Evolutionary conservation across 2,888 invertebrate species (phyloP).

Genomic region (Acanthosoma haemorrhoidale): DNA sequence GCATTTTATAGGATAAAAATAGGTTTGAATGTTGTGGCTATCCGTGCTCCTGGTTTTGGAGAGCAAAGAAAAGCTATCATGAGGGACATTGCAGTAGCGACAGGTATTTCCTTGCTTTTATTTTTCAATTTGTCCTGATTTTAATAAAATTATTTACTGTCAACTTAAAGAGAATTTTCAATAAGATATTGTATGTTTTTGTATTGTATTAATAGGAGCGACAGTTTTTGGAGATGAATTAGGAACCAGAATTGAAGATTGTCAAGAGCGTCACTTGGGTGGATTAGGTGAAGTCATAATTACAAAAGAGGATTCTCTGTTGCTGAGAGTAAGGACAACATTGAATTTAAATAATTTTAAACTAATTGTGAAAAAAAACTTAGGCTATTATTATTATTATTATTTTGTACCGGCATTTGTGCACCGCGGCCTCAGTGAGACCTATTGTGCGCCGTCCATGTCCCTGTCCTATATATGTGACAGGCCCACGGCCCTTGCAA

Average conservation of each 20-base stretch:
- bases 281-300: slow-evolving; percentile 84
- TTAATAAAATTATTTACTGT: too few species aligned
- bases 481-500: too few species aligned
- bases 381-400: background rate
- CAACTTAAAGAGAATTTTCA: too few species aligned
- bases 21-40: slow-evolving; percentile 89
- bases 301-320: slow-evolving; percentile 88
- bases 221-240: slow-evolving; percentile 92
- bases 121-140: background rate
- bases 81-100: slow-evolving; percentile 87
- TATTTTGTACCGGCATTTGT: too few species aligned
- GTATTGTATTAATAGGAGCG: slow-evolving; percentile 51
- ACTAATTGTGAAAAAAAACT: background rate
- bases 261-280: slow-evolving; percentile 68
- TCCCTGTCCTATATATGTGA: too few species aligned
- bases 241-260: background rate
- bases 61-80: slow-evolving; percentile 90
- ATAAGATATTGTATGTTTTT: background rate
- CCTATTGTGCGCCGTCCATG: too few species aligned
- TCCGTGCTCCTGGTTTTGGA: slow-evolving; percentile 95
- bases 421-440: too few species aligned
- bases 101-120: slow-evolving; percentile 49
- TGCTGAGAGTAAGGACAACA: slow-evolving; percentile 52
- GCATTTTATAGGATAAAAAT: slow-evolving; percentile 62
- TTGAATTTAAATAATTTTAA: slow-evolving; percentile 55